Evolutionary conservation across 2,888 invertebrate genomes (phyloP).

Genomic region (Nysson spinosus): DNA sequence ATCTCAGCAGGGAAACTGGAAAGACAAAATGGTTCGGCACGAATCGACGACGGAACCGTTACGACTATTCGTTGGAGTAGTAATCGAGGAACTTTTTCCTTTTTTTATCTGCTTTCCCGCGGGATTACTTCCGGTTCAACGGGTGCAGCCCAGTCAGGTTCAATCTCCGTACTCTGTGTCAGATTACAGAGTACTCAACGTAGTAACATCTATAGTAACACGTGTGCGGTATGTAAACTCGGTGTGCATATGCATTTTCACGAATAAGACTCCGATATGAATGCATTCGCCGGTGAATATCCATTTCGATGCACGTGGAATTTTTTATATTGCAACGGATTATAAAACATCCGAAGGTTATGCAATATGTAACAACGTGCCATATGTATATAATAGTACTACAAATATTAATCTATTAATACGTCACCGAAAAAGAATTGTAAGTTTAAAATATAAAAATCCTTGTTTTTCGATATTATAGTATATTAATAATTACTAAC

Average conservation of each 20-base stretch:
- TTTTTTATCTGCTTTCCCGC: constrained; percentile 31
- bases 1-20: no score
- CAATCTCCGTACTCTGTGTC: constrained; percentile 49
- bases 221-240: constrained; percentile 47
- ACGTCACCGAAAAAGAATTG: no score
- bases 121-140: constrained; percentile 53
- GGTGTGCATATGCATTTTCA: constrained; percentile 39
- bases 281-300: neutral
- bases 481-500: no score
- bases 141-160: constrained; percentile 41
- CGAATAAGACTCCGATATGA: constrained; percentile 2
- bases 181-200: constrained; percentile 55
- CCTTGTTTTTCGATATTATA: no score
- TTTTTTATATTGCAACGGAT: neutral
- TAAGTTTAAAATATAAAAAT: no score
- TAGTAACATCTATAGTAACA: constrained; percentile 57
- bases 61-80: constrained; percentile 28
- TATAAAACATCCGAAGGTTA: no score
- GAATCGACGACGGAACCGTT: constrained; percentile 3
- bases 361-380: no score
- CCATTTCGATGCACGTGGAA: constrained; percentile 4
- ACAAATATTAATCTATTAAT: no score
- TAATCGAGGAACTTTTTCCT: constrained; percentile 38
- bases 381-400: no score
- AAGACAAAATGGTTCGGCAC: no score